Percentiles rank a stretch among this genome's conserved stretches.
Evolutionary conservation across 2,888 invertebrate species (phyloP).

Genomic region (Ochropleura leucogaster): DNA sequence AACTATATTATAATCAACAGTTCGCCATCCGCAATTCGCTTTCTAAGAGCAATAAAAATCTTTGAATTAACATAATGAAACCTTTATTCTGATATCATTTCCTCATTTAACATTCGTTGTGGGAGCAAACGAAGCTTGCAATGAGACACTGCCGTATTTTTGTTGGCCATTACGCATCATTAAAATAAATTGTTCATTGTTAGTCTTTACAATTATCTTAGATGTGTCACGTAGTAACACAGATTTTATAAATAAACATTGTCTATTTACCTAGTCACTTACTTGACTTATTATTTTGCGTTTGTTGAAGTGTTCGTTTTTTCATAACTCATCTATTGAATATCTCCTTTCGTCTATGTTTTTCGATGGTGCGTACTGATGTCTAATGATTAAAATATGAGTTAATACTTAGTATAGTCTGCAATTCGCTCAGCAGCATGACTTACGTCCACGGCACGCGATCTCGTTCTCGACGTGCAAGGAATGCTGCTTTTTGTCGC

Average conservation of each 20-base stretch:
- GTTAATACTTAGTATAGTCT: slow-evolving; percentile 48
- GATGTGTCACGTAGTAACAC: slow-evolving; percentile 49
- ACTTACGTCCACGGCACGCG: slow-evolving; percentile 74
- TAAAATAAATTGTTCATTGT: slow-evolving; percentile 70
- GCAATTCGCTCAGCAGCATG: slow-evolving; percentile 56
- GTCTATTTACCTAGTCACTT: slow-evolving; percentile 41
- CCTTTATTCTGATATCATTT: slow-evolving; percentile 59
- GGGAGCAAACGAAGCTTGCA: slow-evolving; percentile 49
- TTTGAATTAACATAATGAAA: slow-evolving; percentile 64
- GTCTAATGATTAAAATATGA: slow-evolving; percentile 49
- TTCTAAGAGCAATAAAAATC: slow-evolving; percentile 59
- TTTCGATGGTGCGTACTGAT: slow-evolving; percentile 4
- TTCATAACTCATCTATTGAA: not conserved
- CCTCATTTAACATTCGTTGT: slow-evolving; percentile 61
- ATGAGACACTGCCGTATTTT: slow-evolving; percentile 61
- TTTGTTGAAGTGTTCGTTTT: not conserved
- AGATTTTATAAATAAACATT: slow-evolving; percentile 42
- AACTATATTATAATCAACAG: slow-evolving; percentile 40
- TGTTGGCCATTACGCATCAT: slow-evolving; percentile 66
- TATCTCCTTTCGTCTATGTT: not conserved
- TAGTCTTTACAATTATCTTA: slow-evolving; percentile 65
- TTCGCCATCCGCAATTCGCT: slow-evolving; percentile 54
- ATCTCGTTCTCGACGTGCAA: slow-evolving; percentile 73
- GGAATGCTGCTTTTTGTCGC: slow-evolving; percentile 83
- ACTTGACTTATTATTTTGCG: slow-evolving; percentile 29